Conservation (phyloP, 1,140 invertebrate genomes). For the Bombus waltoni region DNA sequence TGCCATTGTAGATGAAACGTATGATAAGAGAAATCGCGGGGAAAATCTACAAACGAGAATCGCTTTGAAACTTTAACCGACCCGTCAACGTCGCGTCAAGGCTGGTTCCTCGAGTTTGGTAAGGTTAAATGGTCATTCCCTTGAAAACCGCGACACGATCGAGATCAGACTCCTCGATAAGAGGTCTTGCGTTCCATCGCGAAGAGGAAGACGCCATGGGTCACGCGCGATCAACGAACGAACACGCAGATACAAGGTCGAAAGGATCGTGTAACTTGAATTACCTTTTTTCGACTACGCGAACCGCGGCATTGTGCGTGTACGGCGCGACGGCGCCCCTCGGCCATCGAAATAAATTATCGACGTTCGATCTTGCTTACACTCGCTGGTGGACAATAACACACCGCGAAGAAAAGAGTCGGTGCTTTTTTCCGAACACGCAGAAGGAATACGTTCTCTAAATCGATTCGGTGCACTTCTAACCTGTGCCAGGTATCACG, state of each 20-base stretch:
- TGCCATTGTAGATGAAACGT: not conserved
- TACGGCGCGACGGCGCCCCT: not conserved
- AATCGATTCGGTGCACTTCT: conserved; percentile 30
- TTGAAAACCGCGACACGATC: conserved; percentile 4
- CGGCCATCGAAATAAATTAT: conserved; percentile 45
- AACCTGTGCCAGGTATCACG: conserved; percentile 21
- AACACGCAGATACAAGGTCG: conserved; percentile 14
- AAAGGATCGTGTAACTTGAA: not conserved
- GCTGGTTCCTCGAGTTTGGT: not conserved
- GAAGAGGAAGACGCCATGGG: not conserved
- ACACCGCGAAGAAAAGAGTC: not conserved
- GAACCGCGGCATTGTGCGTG: conserved; percentile 18
- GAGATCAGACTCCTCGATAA: conserved; percentile 10
- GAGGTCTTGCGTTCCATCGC: not conserved
- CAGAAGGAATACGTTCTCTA: not conserved
- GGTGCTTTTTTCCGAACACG: conserved; percentile 22
- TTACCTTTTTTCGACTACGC: not conserved
- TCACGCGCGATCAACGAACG: conserved; percentile 1
- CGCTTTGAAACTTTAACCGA: not conserved
- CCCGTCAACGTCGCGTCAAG: not conserved
- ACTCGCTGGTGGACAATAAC: conserved; percentile 7
- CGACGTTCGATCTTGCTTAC: conserved; percentile 50
- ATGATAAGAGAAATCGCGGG: not conserved
- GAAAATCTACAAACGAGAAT: not conserved
- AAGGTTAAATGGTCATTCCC: conserved; percentile 15